Base-by-base conservation (phyloP, 2,113 vertebrate genomes). In the Labrus mixtus region DNA sequence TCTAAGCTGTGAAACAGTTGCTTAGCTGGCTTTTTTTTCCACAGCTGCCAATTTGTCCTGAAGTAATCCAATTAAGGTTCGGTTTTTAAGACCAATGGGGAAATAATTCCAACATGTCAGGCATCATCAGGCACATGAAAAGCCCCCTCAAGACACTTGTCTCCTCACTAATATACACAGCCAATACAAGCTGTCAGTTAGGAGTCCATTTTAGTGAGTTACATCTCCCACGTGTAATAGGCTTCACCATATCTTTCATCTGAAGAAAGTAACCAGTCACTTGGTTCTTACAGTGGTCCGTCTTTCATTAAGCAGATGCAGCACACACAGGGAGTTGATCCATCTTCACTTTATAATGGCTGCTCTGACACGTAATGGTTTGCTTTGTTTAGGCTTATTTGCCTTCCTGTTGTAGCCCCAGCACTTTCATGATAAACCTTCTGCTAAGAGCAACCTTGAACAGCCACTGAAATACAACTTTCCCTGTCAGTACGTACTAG, bases 121-220 rank as follows among this genome's bases (percentile, higher is more conserved):
- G 67, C 64, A 71, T 85, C 78, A 68, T 85, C 56, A 65, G 36
- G 57, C 83, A 68, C 61, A 76, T 82, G 71, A 89, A 89, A 85
- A 76, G 41, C 62, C 82, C 82, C 83, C 85, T 69, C 9, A 80
- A 82, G 85, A 83, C 81, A 71, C 68, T 69, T 72, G 68, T 82
- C 78, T 76, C 33, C 76, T 39, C 53, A 36, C 70, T 72, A 82
- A 86, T 86, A 90, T 78, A 90, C 71, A 81, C 51, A 77, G 54
- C 39, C 57, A 68, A 84, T 84, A 77, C 73, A 76, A 37, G 55
- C 58, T 92, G 91, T 89, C 89, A 86, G 81, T 90, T 90, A 86
- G 46, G 79, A 72, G 65, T 83, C 62, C 39, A 76, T 85, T 85
- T 76, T 22, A 33, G 63, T 76, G 75, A 91, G 70, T 81, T 83